Evolutionary conservation across 2,888 invertebrate genomes (phyloP).

Genomic region (Actias luna): DNA sequence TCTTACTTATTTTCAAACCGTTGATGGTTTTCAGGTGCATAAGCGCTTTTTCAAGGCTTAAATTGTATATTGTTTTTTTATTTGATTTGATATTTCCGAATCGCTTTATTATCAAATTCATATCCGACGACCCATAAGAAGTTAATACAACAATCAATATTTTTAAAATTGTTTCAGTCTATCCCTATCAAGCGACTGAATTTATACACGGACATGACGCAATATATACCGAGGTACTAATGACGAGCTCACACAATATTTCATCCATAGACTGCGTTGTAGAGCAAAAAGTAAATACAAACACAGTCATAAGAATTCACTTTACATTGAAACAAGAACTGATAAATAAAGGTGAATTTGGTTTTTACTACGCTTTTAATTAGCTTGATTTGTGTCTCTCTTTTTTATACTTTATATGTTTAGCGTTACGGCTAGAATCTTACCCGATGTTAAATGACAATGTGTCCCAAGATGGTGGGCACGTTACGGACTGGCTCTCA

Average conservation of each 20-base stretch:
- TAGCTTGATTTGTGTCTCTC: neutral
- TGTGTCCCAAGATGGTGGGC: too few relatives aligned
- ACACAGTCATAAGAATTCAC: neutral
- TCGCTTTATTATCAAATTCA: neutral
- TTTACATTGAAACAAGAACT: neutral
- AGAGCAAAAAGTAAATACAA: neutral
- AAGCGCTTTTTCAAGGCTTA: too few relatives aligned
- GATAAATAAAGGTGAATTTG: neutral
- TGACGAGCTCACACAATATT: neutral
- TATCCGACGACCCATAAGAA: too few relatives aligned
- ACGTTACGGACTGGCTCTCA: too few relatives aligned
- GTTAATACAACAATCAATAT: too few relatives aligned
- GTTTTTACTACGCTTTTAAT: neutral
- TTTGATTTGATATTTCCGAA: too few relatives aligned
- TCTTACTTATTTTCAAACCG: too few relatives aligned
- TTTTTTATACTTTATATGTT: too few relatives aligned
- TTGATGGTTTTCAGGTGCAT: too few relatives aligned
- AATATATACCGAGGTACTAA: neutral
- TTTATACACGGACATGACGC: neutral
- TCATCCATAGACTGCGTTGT: conserved; percentile 3
- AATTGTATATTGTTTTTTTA: too few relatives aligned
- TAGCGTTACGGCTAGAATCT: too few relatives aligned
- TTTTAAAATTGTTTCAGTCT: neutral
- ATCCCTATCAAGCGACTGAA: neutral
- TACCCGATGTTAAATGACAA: too few relatives aligned